Evolutionary conservation across 2,888 invertebrate genomes (phyloP).

Genomic region (Ptycholaimellus sp.): DNA sequence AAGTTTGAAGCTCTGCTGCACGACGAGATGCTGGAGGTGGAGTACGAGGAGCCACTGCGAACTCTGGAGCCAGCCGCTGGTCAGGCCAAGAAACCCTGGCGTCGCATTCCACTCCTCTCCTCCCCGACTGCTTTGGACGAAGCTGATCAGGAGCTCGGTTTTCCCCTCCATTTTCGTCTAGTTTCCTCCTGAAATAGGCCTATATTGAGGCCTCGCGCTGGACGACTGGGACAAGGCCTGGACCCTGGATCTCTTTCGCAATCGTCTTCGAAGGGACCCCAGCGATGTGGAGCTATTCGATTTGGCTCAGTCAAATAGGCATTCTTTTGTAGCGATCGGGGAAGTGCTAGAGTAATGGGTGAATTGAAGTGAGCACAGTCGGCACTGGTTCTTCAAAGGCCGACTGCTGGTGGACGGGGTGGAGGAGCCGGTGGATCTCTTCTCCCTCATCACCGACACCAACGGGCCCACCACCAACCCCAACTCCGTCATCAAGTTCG

Average conservation of each 20-base stretch:
- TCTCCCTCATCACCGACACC: conserved; percentile 74
- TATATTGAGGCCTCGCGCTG: conserved; percentile 73
- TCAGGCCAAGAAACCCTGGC: conserved; percentile 10
- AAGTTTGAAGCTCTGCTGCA: conserved; percentile 8
- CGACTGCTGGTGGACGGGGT: conserved; percentile 53
- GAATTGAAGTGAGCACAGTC: conserved; percentile 57
- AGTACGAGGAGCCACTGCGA: conserved; percentile 41
- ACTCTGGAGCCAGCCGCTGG: conserved; percentile 35
- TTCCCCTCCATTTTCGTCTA: conserved; percentile 1
- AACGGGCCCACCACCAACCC: conserved; percentile 57
- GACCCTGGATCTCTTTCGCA: conserved; percentile 59
- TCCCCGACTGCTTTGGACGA: conserved; percentile 15
- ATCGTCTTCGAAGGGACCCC: conserved; percentile 62
- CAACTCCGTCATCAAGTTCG: conserved; percentile 88
- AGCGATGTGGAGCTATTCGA: conserved; percentile 93
- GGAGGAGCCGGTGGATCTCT: conserved; percentile 38
- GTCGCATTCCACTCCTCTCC: not conserved
- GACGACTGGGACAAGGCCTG: conserved; percentile 73
- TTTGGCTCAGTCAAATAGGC: conserved; percentile 74
- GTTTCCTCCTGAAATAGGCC: conserved; percentile 4
- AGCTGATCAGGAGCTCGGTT: conserved; percentile 11
- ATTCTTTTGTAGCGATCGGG: not conserved
- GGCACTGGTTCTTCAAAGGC: conserved; percentile 91
- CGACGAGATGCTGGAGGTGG: conserved; percentile 59
- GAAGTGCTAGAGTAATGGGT: not conserved